phyloP scores from a whole-genome alignment of 2,113 vertebrate species.

The Stigmatopora argus region DNA sequence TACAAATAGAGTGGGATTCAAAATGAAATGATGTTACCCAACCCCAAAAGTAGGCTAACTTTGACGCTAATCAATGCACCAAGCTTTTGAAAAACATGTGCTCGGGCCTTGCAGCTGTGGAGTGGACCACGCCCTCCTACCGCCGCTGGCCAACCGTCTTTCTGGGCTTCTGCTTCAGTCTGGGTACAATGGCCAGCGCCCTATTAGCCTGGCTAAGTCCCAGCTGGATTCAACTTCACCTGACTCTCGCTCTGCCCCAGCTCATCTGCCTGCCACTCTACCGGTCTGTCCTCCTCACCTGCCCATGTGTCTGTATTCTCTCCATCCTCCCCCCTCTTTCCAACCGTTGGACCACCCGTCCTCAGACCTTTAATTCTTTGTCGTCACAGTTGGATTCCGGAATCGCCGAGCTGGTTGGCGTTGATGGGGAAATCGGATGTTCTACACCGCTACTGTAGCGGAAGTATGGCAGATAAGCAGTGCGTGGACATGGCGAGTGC shows the following conservation, averaged over 20 bases:
- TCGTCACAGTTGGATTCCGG: conserved; percentile 53
- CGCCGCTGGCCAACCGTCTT: conserved; percentile 63
- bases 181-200: conserved; percentile 63
- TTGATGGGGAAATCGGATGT: conserved; percentile 41
- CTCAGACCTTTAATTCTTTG: background rate
- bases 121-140: conserved; percentile 58
- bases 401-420: conserved; percentile 66
- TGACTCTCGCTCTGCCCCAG: conserved; percentile 61
- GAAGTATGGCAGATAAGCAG: conserved; percentile 54
- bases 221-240: conserved; percentile 57
- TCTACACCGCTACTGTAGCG: conserved; percentile 52
- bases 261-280: conserved; percentile 61
- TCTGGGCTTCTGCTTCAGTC: conserved; percentile 67
- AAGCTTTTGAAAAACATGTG: background rate
- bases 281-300: conserved; percentile 35
- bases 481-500: conserved; percentile 52
- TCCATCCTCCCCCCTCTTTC: background rate
- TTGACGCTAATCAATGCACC: background rate
- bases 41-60: background rate
- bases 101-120: conserved; percentile 52
- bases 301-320: background rate
- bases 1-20: no score
- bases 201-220: conserved; percentile 53
- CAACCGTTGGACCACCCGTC: background rate
- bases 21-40: no score